These are phyloP conservation scores for Piezodorus guildinii DNA, from an alignment of 1,140 invertebrate species.

Conservation along the genomic window DNA sequence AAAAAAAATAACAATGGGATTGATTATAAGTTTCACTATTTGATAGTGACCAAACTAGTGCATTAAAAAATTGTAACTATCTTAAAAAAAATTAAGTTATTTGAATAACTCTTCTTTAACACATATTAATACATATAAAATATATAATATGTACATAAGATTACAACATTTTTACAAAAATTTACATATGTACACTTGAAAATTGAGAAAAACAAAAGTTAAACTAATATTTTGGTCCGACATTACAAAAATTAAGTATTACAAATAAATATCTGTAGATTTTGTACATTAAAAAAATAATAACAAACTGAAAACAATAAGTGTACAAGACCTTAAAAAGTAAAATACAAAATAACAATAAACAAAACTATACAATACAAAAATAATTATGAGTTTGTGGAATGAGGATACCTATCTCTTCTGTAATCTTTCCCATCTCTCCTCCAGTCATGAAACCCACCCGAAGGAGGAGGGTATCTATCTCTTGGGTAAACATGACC, in stretches of 20 bases:
- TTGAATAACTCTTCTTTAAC: too few relatives aligned
- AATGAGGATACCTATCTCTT: conserved; percentile 19
- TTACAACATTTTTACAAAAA: too few relatives aligned
- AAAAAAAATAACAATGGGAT: too few relatives aligned
- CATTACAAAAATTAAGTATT: neutral
- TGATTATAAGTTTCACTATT: too few relatives aligned
- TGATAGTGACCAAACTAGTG: too few relatives aligned
- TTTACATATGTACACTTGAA: too few relatives aligned
- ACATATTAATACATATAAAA: too few relatives aligned
- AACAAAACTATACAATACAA: neutral
- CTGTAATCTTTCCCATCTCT: conserved; percentile 24
- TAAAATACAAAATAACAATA: neutral
- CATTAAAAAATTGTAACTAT: too few relatives aligned
- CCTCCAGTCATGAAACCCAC: conserved; percentile 18
- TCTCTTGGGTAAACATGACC: conserved; percentile 30
- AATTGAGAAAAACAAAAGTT: too few relatives aligned
- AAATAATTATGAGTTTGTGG: conserved; percentile 15
- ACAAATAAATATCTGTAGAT: neutral
- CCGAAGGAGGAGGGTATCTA: conserved; percentile 27
- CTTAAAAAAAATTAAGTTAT: too few relatives aligned
- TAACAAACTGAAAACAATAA: neutral
- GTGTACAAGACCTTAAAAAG: neutral
- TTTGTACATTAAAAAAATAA: neutral
- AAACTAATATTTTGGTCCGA: neutral
- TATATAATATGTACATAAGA: too few relatives aligned